Base-by-base conservation (phyloP, 2,797 vertebrate genomes). In the Siniperca obscura region DNA sequence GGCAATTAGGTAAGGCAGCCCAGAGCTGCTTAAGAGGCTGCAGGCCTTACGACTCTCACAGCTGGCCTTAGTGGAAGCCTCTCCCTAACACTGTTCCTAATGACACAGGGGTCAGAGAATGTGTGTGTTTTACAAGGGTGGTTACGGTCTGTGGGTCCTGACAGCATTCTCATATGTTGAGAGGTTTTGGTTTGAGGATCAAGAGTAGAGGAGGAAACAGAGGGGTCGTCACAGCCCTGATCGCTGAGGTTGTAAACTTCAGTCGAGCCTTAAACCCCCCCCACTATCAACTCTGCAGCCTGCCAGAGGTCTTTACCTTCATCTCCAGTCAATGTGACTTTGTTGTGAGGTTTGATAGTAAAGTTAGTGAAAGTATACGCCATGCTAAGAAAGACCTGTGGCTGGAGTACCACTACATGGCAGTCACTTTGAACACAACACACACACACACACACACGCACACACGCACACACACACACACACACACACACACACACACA, bases 401-500 rank as follows among this genome's bases (percentile, higher is more conserved):
- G 68, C 85, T 69, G n/a, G 6, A 80, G 81, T 9, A 76, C 93
- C 93, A 94, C 93, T 93, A 94, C 93, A 88, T 94, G 94, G 92
- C 90, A 87, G 92, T 94, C 87, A 93, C 86, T 89, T 90, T 92
- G 81, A 88, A 81, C 76, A 92, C 78, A 74, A n/a, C n/a, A n/a
- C n/a, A n/a, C n/a, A n/a, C n/a, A n/a, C n/a, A n/a, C n/a, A n/a
- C n/a, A n/a, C n/a, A n/a, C n/a, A n/a, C n/a, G n/a, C 72, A 38
- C 72, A 48, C 6, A 25, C 61, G 53, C 30, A 61, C 52, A 74
- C 38, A 77, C 13, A 86, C 72, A 38, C 72, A 48, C 6, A 25
- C 61, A 57, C 30, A 61, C 52, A 74, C 38, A 77, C 13, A 86
- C 8, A 81, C 76, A 92, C 78, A 74, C 72, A 38, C 62, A 48